Evolutionary conservation across 2,888 invertebrate genomes (phyloP), one percentile per base, ranked within the genome.

Genomic region (Caenorhabditis wallacei): DNA sequence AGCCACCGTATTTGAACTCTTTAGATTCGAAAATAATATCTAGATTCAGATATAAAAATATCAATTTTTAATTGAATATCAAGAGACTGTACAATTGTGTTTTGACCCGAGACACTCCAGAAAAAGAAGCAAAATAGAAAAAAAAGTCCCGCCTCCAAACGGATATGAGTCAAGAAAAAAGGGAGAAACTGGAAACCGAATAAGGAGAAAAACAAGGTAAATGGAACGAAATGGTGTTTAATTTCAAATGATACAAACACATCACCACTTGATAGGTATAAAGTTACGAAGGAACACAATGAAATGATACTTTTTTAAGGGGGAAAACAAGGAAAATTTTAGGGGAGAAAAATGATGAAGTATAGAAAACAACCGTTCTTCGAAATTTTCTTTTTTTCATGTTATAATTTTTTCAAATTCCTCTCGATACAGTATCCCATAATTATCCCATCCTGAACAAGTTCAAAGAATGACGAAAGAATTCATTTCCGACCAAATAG

Each of bases 171-270:
- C 64, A 64, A 53, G 16, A 24, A 18, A 16, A 61, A 24, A 30
- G 30, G 43, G 43, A 43, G 43, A 61, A 66, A 66, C 53, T 66
- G 51, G 53, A 66, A 53, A 66, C 66, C 53, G 13, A 22, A 53
- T 37, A 48, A 20, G 20, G 35, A 30, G 30, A 35, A 66, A 53
- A 66, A 66, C 66, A 66, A 66, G 66, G 66, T 53, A 51, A 35
- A 70, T 46, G 30, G 70, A 70, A 70, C 46, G 43, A 53, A 35
- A 57, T 22, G 56, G 69, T 56, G 70, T 70, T 70, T 48, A 26
- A 59, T 70, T 70, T 57, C 70, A 57, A 40, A 40, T 57, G 26
- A 26, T 18, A 59, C 59, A 24, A 59, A n/a, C 61, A 61, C 61
- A 43, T 61, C 40, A 43, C 5, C 20, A 22, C 16, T n/a, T n/a